A percentile compares a stretch with the other conserved stretches of the same genome.
These are phyloP conservation scores for Poeciliopsis turrubarensis DNA, from an alignment of 2,113 vertebrate genomes.

Conservation along the genomic window DNA sequence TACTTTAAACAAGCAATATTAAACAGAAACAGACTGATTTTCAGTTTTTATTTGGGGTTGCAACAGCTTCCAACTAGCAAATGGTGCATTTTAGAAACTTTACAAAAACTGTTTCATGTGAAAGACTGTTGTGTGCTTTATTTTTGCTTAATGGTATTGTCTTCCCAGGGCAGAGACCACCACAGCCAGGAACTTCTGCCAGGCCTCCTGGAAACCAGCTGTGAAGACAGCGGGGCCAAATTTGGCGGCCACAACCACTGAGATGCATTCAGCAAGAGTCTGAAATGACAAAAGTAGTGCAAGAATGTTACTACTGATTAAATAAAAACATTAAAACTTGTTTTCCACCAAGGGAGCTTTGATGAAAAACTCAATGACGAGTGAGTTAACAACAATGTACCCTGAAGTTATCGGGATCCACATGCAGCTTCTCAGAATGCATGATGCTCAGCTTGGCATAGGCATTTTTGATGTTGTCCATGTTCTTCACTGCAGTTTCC, in stretches of 20 bases:
- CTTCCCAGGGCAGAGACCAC: conserved; percentile 25
- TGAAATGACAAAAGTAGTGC: not conserved
- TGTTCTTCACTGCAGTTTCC: conserved; percentile 74
- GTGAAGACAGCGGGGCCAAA: conserved; percentile 67
- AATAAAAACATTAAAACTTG: not conserved
- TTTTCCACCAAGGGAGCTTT: not conserved
- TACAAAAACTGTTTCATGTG: not conserved
- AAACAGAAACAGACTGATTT: not conserved
- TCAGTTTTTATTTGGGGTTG: conserved; percentile 18
- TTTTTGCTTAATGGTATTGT: conserved; percentile 12
- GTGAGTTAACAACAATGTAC: conserved; percentile 31
- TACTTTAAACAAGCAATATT: not conserved
- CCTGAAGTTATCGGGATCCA: conserved; percentile 90
- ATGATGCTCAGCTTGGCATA: conserved; percentile 80
- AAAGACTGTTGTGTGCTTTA: not conserved
- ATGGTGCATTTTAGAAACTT: not conserved
- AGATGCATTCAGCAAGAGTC: conserved; percentile 13
- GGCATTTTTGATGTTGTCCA: conserved; percentile 75
- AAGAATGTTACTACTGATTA: not conserved
- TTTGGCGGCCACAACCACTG: conserved; percentile 58
- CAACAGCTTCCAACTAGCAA: not conserved
- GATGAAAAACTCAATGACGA: no score
- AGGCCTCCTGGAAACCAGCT: conserved; percentile 67
- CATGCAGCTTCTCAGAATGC: conserved; percentile 86
- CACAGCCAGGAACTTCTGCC: conserved; percentile 81